Base-by-base conservation (phyloP, 2,113 vertebrate species). In the Oceanites oceanicus region DNA sequence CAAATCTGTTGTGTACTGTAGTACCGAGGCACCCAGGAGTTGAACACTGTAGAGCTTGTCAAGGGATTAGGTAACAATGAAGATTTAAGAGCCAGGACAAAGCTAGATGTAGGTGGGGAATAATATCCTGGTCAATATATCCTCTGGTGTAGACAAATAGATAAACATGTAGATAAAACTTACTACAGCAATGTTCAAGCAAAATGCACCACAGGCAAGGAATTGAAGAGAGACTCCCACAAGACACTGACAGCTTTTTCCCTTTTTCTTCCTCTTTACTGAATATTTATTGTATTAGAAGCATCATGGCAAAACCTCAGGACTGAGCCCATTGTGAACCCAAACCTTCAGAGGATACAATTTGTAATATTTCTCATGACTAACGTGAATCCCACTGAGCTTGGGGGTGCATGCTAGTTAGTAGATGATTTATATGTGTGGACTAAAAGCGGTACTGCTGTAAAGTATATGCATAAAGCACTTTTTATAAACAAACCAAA, bases 141-240 rank as follows among this genome's bases (percentile, higher is more conserved):
- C 82, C 85, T 77, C 82, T 59, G n/a, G 50, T 93, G 79, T 29
- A 96, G 96, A 86, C 85, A 93, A 75, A 55, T 76, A 94, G 59
- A 94, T 94, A 96, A 97, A 97, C 78, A 95, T 67, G 75, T 73
- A 95, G 85, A 92, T 96, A 96, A 95, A 96, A 92, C 81, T 82
- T 73, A 20, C 36, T 62, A 74, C 17, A 80, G 75, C 63, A 67
- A 42, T 50, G 59, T 55, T 92, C 78, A 92, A 83, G 67, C 26
- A 93, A 92, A 96, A 79, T 38, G 59, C n/a, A 83, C 47, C 59
- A 76, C 29, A 67, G 88, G 85, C 92, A 93, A 94, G 36, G 81
- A 95, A 94, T 7, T 71, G 88, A 88, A 90, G 62, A 88, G 77
- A 80, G 55, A 47, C 10, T 94, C 71, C 82, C 92, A 88, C 42